Base-by-base conservation (phyloP, 2,888 invertebrate genomes). In the Athetis lepigone region DNA sequence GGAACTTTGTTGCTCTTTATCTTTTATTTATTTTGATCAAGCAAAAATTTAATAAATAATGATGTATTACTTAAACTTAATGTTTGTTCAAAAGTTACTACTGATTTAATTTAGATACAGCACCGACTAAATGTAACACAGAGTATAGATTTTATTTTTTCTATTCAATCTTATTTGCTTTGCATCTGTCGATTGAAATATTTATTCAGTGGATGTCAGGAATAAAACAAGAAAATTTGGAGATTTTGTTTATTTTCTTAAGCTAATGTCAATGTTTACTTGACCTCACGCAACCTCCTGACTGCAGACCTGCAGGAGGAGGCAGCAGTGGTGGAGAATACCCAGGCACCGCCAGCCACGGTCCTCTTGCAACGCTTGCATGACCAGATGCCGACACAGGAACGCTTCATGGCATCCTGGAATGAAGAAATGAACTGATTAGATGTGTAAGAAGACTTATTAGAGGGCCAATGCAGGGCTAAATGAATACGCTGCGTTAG, bases 291-390 rank as follows among this genome's bases (percentile, higher is more conserved):
- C 87, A 99, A 97, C 95, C 99, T 97, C 92, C 99, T 97, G 80
- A 99, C 99, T 75, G 99, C 99, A 76, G 99, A 99, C 88, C 99
- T 96, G 82, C 99, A 99, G 70, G 99, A 99, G 57, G 99, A 98
- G 57, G 99, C 99, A 62, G 99, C 99, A 23, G 99, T 99, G 74
- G 99, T 99, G 37, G 98, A 98, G 95, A 99, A 99, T 40, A 99
- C 99, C 98, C 99, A 99, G 19, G 99, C 99, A 81, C 99, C 99
- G 84, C 99, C 99, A 80, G 98, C 99, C 68, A 99, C 99, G 51
- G 98, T 98, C 90, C 99, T 98, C 91, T 98, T 98, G 95, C 99
- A 99, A 63, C 99, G 97, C 94, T 98, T 98, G 96, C 99, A 99
- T 39, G 97, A 96, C 99, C 99, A 99, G 90, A 99, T 99, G 78